Base-by-base conservation (phyloP, 2,888 invertebrate species). In the Agonum fuliginosum region DNA sequence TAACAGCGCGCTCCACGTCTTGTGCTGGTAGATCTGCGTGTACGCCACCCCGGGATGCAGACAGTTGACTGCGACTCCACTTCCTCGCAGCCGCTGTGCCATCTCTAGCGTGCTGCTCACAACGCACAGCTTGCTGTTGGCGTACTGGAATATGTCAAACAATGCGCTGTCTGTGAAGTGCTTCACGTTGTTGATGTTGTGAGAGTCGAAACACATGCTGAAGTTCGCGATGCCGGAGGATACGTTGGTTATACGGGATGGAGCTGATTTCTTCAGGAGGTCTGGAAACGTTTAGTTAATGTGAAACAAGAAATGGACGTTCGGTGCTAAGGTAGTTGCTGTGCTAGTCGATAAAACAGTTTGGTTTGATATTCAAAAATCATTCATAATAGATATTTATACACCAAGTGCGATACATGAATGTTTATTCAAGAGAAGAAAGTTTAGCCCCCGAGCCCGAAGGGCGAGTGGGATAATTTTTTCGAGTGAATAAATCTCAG, bases 71-170 rank as follows among this genome's bases (percentile, higher is more conserved):
- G 84, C 84, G 0, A 87, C 83, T 10, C 84, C 84, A 74, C 79
- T 81, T 20, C 81, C 83, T 72, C 82, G 81, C 3, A 87, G 79
- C 62, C 81, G 81, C 74, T 84, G 82, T 0, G 85, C 85, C 76
- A 87, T 83, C 75, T 86, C 86, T 72, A 83, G 84, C 1, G 86
- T 84, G 14, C 85, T 81, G 46, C 86, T 83, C 41, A 86, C 81
- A 71, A 85, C 86, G 75, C 85, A 85, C 4, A 86, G 78, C 80
- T 87, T 87, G 2, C 85, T 85, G 76, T 85, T 86, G 0, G 82
- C 82, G 77, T 86, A 86, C 19, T 48, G 58, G 83, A 81, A 22
- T 83, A 78, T 1, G 81, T 81, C 46, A 81, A 12, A 1, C 82
- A 34, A 22, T 73, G 20, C 30, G 30, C 4, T 5, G 8, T 30